Conservation (phyloP, 2,888 invertebrate genomes). For the Cephus runcator region DNA sequence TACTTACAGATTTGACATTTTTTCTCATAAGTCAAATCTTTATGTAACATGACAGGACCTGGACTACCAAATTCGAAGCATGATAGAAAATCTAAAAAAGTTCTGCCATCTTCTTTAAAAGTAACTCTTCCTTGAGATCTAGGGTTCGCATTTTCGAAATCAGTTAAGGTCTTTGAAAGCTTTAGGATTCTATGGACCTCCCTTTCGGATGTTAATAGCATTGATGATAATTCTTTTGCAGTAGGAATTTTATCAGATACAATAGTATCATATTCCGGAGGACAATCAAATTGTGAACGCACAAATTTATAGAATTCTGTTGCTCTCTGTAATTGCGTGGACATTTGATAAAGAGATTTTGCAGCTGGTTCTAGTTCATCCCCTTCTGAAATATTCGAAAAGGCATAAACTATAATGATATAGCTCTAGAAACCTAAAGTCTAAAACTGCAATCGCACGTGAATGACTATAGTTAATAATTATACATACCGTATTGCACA, state of each 20-base stretch:
- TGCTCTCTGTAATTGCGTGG: conserved; percentile 45
- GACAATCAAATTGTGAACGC: conserved; percentile 45
- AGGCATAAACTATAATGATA: neutral
- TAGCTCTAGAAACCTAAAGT: neutral
- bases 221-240: conserved; percentile 39
- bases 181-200: conserved; percentile 63
- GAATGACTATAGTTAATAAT: neutral
- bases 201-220: conserved; percentile 56
- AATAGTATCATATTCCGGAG: conserved; percentile 51
- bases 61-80: conserved; percentile 57
- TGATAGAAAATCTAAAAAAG: conserved; percentile 59
- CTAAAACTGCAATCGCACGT: neutral
- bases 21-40: conserved; percentile 58
- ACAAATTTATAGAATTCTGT: conserved; percentile 56
- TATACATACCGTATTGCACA: conserved; percentile 42
- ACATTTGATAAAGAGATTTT: conserved; percentile 46
- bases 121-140: conserved; percentile 50
- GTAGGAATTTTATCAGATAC: conserved; percentile 39
- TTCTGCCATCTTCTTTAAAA: conserved; percentile 56
- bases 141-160: conserved; percentile 35
- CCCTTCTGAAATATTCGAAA: conserved; percentile 36
- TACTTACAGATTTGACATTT: conserved; percentile 60
- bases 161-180: conserved; percentile 47
- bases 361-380: conserved; percentile 47
- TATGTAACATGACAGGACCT: conserved; percentile 62